Base-by-base conservation (phyloP, 1,140 invertebrate genomes). In the Drosophila funebris region DNA sequence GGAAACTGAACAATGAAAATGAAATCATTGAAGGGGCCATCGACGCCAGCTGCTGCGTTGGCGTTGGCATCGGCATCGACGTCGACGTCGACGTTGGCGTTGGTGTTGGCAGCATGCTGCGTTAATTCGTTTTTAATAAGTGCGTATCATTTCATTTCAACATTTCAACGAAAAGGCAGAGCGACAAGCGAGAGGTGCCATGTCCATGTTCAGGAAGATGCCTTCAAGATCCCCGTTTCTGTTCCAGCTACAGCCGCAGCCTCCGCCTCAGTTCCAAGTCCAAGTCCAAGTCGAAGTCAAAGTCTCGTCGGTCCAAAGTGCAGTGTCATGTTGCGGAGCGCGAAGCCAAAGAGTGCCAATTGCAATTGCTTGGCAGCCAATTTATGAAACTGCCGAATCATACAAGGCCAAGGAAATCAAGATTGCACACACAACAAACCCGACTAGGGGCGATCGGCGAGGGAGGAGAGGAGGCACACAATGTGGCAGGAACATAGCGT, bases 71-170 rank as follows among this genome's bases (percentile, higher is more conserved):
- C 20, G 43, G 13, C 8, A 7, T 14, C 1, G 22, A 27, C 22
- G 11, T 33, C 8, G 18, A 9, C 46, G 7, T 2, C 0, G 18
- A 1, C 8, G 18, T 16, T 22, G 33, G 11, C 43, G 62, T 46
- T 8, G 44, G 27, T 64, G 75, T 72, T 69, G 76, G 80, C 75
- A 84, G 83, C 82, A 82, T 76, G 83, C 83, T 82, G 82, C 64
- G 82, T 83, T 88, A 88, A 88, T 88, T 88, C 84, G 84, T 88
- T 88, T 88, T 88, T 88, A 88, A 88, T 88, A 88, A 88, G 83
- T 88, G 83, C 76, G 83, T 88, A 88, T 88, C 83, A 88, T 88
- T 88, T 88, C 79, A 88, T 88, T 88, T 88, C 83, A 88, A 88
- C 83, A 79, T 76, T 87, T 87, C 83, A 87, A 87, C 83, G 68